Evolutionary conservation across 2,797 vertebrate genomes (phyloP), one percentile per base, ranked within the genome.

Genomic region (Dryobates pubescens): DNA sequence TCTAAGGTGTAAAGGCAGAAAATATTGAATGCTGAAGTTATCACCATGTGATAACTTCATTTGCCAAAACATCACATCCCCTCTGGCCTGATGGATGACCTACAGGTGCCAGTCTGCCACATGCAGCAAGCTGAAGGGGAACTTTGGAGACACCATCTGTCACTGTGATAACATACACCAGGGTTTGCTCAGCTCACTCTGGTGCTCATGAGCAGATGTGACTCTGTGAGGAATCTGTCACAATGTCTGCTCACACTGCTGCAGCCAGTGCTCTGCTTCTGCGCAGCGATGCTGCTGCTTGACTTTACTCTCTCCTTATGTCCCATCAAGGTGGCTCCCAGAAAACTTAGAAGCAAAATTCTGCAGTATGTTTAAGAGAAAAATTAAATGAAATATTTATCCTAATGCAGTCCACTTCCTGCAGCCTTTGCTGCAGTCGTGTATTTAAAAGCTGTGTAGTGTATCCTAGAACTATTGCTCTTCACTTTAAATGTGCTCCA

Each of bases 1-100:
- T 67, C 82, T 86, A 58, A 34, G 27, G 17, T 71, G 14, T 73
- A 87, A 90, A 90, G 27, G 62, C 90, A 88, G 69, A 65, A 91
- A 67, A 61, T 3, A 3, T 5, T 84, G 45, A 64, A 26, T 73
- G 77, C 61, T 38, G 34, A 38, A 38, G 38, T 38, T 38, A 13
- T 38, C 59, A 62, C 12, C n/a, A 20, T 36, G 30, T 32, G 17
- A 34, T 56, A 53, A 59, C 43, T 75, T 75, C 38, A 16, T 81
- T 93, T 94, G 81, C 58, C 30, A 43, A 59, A 88, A 72, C 6
- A 13, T 19, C n/a, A 47, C 22, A 2, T 64, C 22, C 10, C 41
- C 15, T 20, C n/a, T 47, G 68, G 34, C n/a, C 10, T n/a, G 63
- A 17, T n/a, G 29, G 83, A 54, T 68, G 30, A 54, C 59, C 36